Percentiles rank a stretch among this genome's conserved stretches.
Evolutionary conservation across 2,113 vertebrate species (phyloP).

Genomic region (Pygoscelis adeliae): DNA sequence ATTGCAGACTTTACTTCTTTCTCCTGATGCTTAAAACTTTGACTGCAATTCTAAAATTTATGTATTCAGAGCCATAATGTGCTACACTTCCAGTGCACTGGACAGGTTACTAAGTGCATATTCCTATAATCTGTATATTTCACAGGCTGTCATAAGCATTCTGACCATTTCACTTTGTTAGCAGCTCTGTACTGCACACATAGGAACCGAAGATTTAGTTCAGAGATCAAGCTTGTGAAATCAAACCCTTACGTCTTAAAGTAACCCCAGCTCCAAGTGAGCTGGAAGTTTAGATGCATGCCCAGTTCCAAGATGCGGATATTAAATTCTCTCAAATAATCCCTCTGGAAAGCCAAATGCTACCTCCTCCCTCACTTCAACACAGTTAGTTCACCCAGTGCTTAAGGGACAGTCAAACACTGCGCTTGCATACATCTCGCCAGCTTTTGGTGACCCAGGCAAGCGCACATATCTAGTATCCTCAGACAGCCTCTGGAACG

Average conservation of each 20-base stretch:
- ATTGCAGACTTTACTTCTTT: neutral
- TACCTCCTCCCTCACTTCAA: neutral
- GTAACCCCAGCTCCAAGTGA: neutral
- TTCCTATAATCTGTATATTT: neutral
- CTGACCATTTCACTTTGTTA: neutral
- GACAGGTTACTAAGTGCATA: neutral
- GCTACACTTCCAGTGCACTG: neutral
- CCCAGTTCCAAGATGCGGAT: neutral
- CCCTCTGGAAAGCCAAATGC: neutral
- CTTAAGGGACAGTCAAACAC: neutral
- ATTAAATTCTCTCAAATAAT: neutral
- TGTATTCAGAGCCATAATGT: neutral
- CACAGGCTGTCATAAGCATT: neutral
- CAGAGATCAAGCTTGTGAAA: neutral
- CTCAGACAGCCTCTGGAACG: neutral
- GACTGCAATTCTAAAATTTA: neutral
- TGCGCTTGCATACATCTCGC: fast-evolving
- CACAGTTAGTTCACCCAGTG: neutral
- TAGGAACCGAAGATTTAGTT: neutral
- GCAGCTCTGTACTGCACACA: neutral
- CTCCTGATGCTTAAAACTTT: neutral
- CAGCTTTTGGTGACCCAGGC: neutral
- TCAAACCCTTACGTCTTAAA: neutral
- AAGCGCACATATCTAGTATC: fast-evolving
- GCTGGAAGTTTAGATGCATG: neutral